Base-by-base conservation (phyloP, 2,888 invertebrate genomes). In the Amphimallon solstitiale region DNA sequence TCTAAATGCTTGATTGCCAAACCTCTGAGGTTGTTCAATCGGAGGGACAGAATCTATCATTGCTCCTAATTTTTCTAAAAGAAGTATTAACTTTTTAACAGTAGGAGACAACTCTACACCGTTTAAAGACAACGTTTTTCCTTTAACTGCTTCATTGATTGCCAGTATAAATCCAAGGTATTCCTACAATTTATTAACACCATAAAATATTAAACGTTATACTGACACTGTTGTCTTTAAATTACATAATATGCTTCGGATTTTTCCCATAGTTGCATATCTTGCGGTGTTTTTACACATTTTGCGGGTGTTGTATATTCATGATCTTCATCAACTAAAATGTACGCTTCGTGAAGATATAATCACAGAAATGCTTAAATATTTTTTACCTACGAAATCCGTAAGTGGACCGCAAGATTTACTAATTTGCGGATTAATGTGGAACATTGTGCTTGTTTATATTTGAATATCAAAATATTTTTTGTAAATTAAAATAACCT, bases 1-100 rank as follows among this genome's bases (percentile, higher is more conserved):
- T 72, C 92, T 87, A 82, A 95, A 99, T 0, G 98, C 93, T 78
- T 91, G 90, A 82, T 99, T 99, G 3, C 99, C 99, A 86, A 98
- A 99, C 68, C 99, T 86, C 81, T 98, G 98, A 0, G 97, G 96
- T 77, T 97, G 96, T 69, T 94, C 91, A 34, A 94, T 85, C 0
- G 97, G 94, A 40, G 97, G 97, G 68, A 90, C 93, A 67, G 93
- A 90, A 74, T 92, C 90, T 51, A 97, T 87, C 82, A 92, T 85
- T 65, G 84, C 81, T 70, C 91, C 89, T 67, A 98, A 82, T 74
- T 85, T 88, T 7, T 91, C 88, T 46, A 98, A 84, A 74, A 97
- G 79, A 0, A 79, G 76, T 9, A 92, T 68, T 9, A 96, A 77
- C 71, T 88, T 89, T 35, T 80, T 78, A 19, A 92, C 83, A 71